Conservation (phyloP, 35 echinoderm and acorn worm genomes). For the Hemicentrotus pulcherrimus region DNA sequence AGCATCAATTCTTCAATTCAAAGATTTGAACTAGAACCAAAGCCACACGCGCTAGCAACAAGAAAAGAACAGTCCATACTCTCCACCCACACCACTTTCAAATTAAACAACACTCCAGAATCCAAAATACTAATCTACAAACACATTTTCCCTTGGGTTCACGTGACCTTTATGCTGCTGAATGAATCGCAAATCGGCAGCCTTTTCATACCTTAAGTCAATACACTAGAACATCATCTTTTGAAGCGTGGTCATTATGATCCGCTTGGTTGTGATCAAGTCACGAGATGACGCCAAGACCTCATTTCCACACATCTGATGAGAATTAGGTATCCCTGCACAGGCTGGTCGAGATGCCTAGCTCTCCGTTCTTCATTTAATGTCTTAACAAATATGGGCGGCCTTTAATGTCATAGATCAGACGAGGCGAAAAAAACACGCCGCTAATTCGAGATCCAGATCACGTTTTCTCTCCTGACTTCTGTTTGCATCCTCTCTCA, state of each 20-base stretch:
- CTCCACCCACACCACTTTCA: neutral
- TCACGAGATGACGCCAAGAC: neutral
- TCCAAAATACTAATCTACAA: neutral
- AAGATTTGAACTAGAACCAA: neutral
- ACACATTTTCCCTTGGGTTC: neutral
- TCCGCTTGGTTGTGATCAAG: neutral
- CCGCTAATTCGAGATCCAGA: neutral
- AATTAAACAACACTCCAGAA: neutral
- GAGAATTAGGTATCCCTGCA: neutral
- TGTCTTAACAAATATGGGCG: neutral
- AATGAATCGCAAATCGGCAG: neutral
- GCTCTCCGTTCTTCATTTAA: neutral
- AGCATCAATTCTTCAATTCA: neutral
- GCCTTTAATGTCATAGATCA: neutral
- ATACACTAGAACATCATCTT: neutral
- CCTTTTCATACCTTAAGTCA: slow-evolving; percentile 6
- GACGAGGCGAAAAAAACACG: neutral
- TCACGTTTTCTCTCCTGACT: neutral
- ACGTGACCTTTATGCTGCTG: neutral
- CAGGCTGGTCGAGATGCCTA: neutral
- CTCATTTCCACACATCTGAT: neutral
- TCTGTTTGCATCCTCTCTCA: neutral
- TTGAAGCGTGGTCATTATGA: neutral
- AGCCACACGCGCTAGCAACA: neutral
- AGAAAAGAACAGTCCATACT: neutral